Percentiles rank a stretch among this genome's conserved stretches.
Evolutionary conservation across 2,888 invertebrate species (phyloP).

Genomic region (Oscheius sp.): DNA sequence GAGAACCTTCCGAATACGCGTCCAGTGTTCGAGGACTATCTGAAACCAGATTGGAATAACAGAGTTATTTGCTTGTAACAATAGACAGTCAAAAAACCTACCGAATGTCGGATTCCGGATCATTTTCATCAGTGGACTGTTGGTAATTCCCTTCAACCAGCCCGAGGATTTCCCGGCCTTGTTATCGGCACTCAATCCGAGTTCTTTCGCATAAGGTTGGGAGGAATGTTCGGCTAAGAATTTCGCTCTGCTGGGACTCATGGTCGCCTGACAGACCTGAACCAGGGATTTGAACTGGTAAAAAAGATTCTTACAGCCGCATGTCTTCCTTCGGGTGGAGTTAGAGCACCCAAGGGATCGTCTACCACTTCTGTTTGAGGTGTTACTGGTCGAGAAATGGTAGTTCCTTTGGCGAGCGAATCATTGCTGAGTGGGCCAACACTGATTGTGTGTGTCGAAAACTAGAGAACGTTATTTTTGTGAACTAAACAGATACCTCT

Average conservation of each 20-base stretch:
- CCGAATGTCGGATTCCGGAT: constrained; percentile 61
- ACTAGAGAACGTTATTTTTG: not conserved
- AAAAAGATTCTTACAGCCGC: not conserved
- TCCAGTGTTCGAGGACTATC: constrained; percentile 30
- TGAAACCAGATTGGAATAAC: constrained; percentile 13
- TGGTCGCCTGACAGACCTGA: constrained; percentile 41
- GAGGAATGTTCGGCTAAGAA: constrained; percentile 66
- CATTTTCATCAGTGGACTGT: constrained; percentile 67
- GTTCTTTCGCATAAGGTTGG: constrained; percentile 59
- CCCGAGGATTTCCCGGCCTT: constrained; percentile 33
- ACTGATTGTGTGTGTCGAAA: constrained; percentile 23
- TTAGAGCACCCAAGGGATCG: constrained; percentile 29
- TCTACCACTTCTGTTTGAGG: not conserved
- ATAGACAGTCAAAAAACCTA: constrained; percentile 19
- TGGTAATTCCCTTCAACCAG: constrained; percentile 68
- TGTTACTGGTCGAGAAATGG: not conserved
- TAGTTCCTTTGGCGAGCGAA: not conserved
- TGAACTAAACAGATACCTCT: constrained; percentile 12
- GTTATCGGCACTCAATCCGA: constrained; percentile 43
- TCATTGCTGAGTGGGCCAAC: constrained; percentile 17
- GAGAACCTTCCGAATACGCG: constrained; percentile 9
- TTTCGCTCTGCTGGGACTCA: constrained; percentile 68
- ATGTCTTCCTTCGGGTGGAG: not conserved
- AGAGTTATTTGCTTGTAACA: not conserved
- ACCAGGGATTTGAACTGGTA: not conserved